Percentiles rank a stretch among this genome's conserved stretches.
Conservation (phyloP, 2,797 vertebrate species). For the Micrastur ruficollis region DNA sequence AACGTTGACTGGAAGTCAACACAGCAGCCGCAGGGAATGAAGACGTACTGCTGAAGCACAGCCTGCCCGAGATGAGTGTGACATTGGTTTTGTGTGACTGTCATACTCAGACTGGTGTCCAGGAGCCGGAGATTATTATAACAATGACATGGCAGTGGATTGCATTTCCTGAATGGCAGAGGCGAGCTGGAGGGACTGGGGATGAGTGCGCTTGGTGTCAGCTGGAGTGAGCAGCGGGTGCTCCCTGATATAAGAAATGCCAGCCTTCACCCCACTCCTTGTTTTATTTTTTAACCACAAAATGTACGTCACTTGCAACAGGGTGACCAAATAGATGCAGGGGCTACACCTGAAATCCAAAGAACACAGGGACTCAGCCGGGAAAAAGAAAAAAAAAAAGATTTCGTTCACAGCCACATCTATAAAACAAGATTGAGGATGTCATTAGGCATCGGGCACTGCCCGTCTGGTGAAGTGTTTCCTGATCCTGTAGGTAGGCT, state of each 20-base stretch:
- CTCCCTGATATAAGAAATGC: background rate
- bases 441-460: background rate
- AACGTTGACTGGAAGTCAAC: background rate
- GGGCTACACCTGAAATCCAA: background rate
- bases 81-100: background rate
- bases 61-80: background rate
- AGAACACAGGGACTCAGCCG: background rate
- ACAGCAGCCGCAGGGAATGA: background rate
- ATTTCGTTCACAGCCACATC: background rate
- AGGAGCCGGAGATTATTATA: background rate
- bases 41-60: background rate
- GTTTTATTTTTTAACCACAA: background rate
- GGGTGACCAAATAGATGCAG: background rate
- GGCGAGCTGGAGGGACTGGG: background rate
- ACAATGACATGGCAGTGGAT: background rate
- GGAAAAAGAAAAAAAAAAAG: background rate
- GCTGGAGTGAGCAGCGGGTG: background rate
- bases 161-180: conserved; percentile 22
- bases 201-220: background rate
- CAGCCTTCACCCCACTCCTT: background rate
- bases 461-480: background rate
- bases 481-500: conserved; percentile 8
- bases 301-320: background rate
- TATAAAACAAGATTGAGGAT: conserved; percentile 7
- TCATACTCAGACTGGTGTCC: conserved; percentile 12